A percentile compares a stretch with the other conserved stretches of the same genome.
Evolutionary conservation across 2,797 vertebrate genomes (phyloP).

Genomic region (Lepilemur septentrionalis): DNA sequence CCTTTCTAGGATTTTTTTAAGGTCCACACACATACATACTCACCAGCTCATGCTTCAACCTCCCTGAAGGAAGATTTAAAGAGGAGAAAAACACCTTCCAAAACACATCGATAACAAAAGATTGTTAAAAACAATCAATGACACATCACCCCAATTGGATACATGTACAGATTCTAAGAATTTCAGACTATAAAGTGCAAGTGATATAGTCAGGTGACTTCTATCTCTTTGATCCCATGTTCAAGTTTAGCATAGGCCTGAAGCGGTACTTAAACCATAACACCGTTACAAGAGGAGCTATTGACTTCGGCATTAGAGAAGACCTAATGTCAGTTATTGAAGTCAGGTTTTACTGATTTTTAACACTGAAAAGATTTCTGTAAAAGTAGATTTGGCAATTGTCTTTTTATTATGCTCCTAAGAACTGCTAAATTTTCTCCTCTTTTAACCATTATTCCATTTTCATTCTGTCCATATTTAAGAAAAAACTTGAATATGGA

Average conservation of each 20-base stretch:
- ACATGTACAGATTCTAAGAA: conserved; percentile 62
- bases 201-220: conserved; percentile 64
- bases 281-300: conserved; percentile 72
- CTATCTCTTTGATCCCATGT: conserved; percentile 78
- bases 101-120: conserved; percentile 71
- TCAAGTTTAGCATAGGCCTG: conserved; percentile 71
- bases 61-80: conserved; percentile 60
- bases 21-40: background rate
- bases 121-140: conserved; percentile 78
- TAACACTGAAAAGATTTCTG: conserved; percentile 56
- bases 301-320: conserved; percentile 77
- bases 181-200: conserved; percentile 70
- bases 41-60: background rate
- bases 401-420: conserved; percentile 3
- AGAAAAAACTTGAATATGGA: background rate
- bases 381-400: conserved; percentile 31
- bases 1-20: background rate
- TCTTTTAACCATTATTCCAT: background rate
- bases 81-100: conserved; percentile 56
- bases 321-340: conserved; percentile 58
- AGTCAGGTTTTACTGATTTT: conserved; percentile 75
- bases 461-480: background rate
- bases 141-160: conserved; percentile 67
- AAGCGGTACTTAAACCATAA: conserved; percentile 76
- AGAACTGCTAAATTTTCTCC: background rate